Evolutionary conservation across 2,797 vertebrate species (phyloP).

Genomic region (Gallinago solitaria): DNA sequence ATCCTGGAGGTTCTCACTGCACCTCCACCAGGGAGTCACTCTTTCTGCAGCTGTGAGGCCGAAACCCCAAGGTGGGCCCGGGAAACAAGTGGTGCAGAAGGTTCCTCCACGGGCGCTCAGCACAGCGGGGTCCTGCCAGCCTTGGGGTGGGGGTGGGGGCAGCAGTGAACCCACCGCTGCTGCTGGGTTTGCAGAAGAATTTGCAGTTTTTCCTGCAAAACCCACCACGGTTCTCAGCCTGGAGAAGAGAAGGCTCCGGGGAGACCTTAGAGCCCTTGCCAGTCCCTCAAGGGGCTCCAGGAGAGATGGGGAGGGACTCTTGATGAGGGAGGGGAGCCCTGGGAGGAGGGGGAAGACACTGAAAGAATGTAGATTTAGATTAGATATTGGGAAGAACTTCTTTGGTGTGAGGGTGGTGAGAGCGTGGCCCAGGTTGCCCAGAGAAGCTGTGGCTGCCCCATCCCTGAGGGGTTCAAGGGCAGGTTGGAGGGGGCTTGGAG

Average conservation of each 20-base stretch:
- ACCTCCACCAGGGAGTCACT: accelerated
- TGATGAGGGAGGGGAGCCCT: too few species aligned
- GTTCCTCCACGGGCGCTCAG: accelerated
- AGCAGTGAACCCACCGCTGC: background rate
- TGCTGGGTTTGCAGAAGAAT: background rate
- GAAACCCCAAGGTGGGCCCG: background rate
- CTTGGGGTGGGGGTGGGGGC: background rate
- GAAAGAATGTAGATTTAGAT: too few species aligned
- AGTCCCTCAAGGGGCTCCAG: background rate
- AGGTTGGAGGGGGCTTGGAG: too few species aligned
- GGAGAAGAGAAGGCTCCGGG: background rate
- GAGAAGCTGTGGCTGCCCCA: too few species aligned
- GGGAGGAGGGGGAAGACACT: too few species aligned
- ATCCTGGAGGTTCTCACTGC: background rate
- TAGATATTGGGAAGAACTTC: too few species aligned
- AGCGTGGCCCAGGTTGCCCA: too few species aligned
- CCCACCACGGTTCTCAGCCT: background rate
- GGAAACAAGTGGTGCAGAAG: background rate
- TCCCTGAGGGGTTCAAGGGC: too few species aligned
- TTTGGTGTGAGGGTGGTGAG: too few species aligned
- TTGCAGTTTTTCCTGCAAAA: background rate
- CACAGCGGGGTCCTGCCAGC: background rate
- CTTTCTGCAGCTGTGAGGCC: background rate
- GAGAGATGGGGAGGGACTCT: background rate
- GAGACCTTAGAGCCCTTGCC: background rate